These are phyloP conservation scores for Ormyrus rosae DNA, from an alignment of 2,888 invertebrate species.

Conservation along the genomic window DNA sequence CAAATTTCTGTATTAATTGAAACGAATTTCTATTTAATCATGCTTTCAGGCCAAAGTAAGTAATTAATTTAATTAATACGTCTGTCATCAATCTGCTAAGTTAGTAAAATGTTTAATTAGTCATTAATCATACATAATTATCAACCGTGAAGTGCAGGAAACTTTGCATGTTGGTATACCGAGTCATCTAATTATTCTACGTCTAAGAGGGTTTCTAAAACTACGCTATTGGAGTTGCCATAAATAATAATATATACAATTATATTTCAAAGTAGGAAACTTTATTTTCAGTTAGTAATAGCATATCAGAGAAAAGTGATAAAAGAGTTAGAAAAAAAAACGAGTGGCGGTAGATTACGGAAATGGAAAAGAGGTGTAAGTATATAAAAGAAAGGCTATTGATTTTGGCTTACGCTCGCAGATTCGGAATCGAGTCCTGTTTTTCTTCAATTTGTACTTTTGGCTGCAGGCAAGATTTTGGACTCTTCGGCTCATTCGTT, in stretches of 20 bases:
- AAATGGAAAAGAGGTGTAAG: background rate
- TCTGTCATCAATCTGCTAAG: no score
- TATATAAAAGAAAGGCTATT: slow-evolving; percentile 17
- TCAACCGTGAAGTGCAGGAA: no score
- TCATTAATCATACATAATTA: no score
- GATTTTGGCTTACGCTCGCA: slow-evolving; percentile 50
- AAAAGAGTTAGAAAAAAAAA: background rate
- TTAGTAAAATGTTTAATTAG: no score
- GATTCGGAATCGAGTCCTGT: slow-evolving; percentile 26
- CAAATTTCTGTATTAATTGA: no score
- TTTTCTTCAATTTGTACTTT: slow-evolving; percentile 44
- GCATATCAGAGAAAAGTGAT: background rate
- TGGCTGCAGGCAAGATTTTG: background rate
- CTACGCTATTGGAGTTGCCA: slow-evolving; percentile 1
- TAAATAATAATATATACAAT: slow-evolving; percentile 32
- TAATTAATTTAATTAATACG: no score
- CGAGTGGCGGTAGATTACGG: background rate
- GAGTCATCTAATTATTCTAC: background rate
- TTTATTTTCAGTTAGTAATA: no score
- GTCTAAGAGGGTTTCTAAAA: background rate
- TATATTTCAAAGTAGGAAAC: background rate
- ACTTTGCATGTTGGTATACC: no score
- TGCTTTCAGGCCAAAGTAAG: no score
- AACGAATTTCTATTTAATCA: no score
- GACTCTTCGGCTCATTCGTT: slow-evolving; percentile 21